Evolutionary conservation across 2,113 vertebrate species (phyloP).

Genomic region (Rhinoderma darwinii): DNA sequence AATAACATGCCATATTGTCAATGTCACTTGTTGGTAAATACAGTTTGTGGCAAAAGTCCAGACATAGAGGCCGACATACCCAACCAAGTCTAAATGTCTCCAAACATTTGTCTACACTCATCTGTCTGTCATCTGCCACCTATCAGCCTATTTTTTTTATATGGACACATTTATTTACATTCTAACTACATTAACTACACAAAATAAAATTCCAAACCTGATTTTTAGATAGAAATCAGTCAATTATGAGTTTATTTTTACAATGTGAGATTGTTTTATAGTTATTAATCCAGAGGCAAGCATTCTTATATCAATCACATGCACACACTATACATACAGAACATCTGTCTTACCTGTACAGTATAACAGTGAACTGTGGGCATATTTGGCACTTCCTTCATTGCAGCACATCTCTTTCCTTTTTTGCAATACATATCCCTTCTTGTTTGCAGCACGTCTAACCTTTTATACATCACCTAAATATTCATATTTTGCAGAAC

Average conservation of each 20-base stretch:
- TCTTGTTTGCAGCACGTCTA: neutral
- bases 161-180: slow-evolving; percentile 16
- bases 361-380: no score
- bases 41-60: neutral
- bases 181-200: slow-evolving; percentile 5
- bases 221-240: neutral
- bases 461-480: neutral
- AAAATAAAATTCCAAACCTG: slow-evolving; percentile 21
- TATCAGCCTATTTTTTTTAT: neutral
- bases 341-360: no score
- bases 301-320: neutral
- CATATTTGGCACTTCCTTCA: no score
- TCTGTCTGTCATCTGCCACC: slow-evolving; percentile 12
- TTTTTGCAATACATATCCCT: neutral
- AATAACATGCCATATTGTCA: slow-evolving; percentile 28
- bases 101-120: slow-evolving; percentile 9
- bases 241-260: neutral
- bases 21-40: slow-evolving; percentile 35
- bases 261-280: neutral
- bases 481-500: no score
- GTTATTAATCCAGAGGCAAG: neutral
- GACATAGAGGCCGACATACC: neutral
- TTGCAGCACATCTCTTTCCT: neutral
- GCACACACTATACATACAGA: neutral
- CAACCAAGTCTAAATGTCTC: slow-evolving; percentile 5